Percentiles rank a stretch among this genome's conserved stretches.
These are phyloP conservation scores for Argyresthia albistria DNA, from an alignment of 2,888 invertebrate species.

Conservation along the genomic window DNA sequence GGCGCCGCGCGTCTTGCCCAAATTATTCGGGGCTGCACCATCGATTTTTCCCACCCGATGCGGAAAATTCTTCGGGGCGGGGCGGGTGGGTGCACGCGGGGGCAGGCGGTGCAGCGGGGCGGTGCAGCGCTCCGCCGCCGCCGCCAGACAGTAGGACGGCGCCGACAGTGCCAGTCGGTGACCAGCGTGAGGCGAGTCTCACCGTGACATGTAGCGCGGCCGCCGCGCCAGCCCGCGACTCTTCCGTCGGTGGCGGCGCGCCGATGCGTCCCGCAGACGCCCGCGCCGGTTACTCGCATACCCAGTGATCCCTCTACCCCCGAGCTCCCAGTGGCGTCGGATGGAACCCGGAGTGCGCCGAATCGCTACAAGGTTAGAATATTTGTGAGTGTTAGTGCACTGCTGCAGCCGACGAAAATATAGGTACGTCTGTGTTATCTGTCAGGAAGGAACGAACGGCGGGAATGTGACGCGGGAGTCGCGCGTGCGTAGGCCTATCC, in stretches of 20 bases:
- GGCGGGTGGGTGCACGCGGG: constrained; percentile 46
- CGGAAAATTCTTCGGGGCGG: constrained; percentile 71
- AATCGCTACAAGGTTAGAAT: constrained; percentile 72
- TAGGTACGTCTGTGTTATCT: background rate
- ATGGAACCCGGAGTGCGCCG: constrained; percentile 71
- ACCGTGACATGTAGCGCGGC: constrained; percentile 65
- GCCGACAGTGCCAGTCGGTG: constrained; percentile 70
- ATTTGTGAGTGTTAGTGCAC: constrained; percentile 64
- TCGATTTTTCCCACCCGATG: constrained; percentile 73
- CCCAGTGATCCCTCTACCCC: constrained; percentile 28
- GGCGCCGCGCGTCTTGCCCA: constrained; percentile 70
- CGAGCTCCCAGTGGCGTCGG: constrained; percentile 64
- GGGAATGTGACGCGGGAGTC: background rate
- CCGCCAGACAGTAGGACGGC: constrained; percentile 70
- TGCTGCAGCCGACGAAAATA: background rate
- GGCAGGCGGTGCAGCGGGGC: constrained; percentile 69
- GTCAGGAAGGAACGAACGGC: background rate
- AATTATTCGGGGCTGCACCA: constrained; percentile 72
- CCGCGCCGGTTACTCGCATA: constrained; percentile 44
- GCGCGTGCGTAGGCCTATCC: background rate
- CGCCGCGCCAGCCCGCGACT: constrained; percentile 56
- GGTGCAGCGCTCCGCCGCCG: constrained; percentile 64
- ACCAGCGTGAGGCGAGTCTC: constrained; percentile 68
- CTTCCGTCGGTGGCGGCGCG: constrained; percentile 58
- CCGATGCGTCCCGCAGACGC: constrained; percentile 29